Conservation (phyloP, 2,113 vertebrate species). For the Cephalopterus ornatus region DNA sequence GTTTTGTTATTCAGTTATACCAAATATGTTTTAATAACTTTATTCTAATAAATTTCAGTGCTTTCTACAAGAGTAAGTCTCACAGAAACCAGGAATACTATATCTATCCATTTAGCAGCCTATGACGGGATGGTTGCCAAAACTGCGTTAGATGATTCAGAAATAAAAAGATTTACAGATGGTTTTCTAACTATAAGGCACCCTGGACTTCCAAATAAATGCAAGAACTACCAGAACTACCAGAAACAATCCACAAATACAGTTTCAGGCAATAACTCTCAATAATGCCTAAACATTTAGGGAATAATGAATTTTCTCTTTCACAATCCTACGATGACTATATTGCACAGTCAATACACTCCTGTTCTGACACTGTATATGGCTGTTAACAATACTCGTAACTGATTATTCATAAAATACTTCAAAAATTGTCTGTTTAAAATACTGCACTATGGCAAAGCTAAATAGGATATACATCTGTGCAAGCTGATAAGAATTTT, state of each 20-base stretch:
- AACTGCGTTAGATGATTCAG: neutral
- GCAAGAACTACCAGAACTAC: neutral
- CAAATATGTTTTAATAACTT: neutral
- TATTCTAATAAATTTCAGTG: neutral
- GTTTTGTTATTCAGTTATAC: neutral
- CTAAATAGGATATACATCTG: neutral
- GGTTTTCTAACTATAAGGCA: neutral
- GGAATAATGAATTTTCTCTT: neutral
- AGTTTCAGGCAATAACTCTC: neutral
- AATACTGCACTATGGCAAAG: neutral
- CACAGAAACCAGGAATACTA: neutral
- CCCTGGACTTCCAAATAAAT: neutral
- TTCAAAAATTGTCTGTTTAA: neutral
- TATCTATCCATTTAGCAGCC: neutral
- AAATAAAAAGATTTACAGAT: neutral
- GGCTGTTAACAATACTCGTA: neutral
- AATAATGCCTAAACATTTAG: neutral
- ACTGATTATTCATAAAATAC: neutral
- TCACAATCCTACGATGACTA: accelerated
- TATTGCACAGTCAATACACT: neutral
- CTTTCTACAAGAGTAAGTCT: neutral
- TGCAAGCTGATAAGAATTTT: neutral
- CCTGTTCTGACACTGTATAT: neutral
- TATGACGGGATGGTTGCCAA: neutral
- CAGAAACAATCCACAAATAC: neutral